phyloP scores from a whole-genome alignment of 2,113 vertebrate species.

The Puffinus mauretanicus region DNA sequence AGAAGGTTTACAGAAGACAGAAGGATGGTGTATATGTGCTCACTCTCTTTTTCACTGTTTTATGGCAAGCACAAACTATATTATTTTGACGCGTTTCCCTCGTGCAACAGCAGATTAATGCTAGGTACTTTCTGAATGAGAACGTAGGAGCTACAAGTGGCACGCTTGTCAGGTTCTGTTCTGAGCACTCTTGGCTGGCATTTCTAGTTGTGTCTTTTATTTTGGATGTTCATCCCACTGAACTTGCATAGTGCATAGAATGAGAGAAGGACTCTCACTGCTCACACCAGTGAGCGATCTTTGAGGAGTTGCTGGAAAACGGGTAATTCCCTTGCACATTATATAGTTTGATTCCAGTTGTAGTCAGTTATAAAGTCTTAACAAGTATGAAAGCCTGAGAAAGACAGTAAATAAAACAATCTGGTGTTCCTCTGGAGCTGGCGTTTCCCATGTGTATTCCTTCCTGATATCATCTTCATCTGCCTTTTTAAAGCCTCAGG shows the following conservation, averaged over 20 bases:
- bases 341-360: neutral
- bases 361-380: neutral
- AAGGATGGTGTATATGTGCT: neutral
- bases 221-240: neutral
- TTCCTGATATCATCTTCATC: neutral
- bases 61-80: fast-evolving
- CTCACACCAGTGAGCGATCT: neutral
- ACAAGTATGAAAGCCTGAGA: neutral
- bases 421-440: neutral
- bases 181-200: neutral
- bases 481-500: neutral
- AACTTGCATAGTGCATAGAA: neutral
- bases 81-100: neutral
- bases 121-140: neutral
- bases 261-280: neutral
- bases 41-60: fast-evolving
- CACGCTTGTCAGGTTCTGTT: neutral
- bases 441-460: fast-evolving
- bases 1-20: neutral
- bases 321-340: neutral
- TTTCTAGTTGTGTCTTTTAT: neutral
- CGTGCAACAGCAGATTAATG: neutral
- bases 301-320: neutral
- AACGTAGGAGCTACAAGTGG: neutral
- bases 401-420: neutral